Conservation (phyloP, 2,797 vertebrate genomes). For the Sternotherus odoratus region DNA sequence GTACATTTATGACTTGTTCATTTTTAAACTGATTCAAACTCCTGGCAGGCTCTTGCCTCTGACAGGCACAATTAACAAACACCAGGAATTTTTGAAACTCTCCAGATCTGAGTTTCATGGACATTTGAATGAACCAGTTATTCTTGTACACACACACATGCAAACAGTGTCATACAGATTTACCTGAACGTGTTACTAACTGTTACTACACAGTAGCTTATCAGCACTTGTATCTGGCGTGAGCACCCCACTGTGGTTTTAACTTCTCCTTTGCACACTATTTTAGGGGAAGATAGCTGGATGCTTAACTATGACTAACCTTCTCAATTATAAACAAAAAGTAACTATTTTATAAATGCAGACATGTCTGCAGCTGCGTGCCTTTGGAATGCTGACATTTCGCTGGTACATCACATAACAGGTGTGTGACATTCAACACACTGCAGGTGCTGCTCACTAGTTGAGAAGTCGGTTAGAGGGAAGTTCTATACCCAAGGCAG, state of each 20-base stretch:
- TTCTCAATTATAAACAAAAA: background rate
- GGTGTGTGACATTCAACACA: background rate
- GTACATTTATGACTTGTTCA: constrained; percentile 28
- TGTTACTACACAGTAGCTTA: constrained; percentile 1
- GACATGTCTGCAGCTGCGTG: background rate
- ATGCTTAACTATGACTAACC: background rate
- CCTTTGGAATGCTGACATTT: background rate
- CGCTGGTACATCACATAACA: background rate
- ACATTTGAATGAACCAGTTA: constrained; percentile 32
- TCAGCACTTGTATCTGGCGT: background rate
- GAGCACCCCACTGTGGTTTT: background rate
- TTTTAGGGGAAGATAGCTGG: constrained; percentile 2
- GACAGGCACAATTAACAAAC: constrained; percentile 13
- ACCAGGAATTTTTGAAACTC: constrained; percentile 56
- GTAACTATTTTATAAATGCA: constrained; percentile 29
- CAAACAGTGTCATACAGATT: constrained; percentile 17
- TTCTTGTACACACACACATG: background rate
- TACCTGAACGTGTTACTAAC: constrained; percentile 38
- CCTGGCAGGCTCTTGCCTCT: constrained; percentile 39
- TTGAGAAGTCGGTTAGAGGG: background rate
- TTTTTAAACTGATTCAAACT: constrained; percentile 61
- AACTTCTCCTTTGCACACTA: background rate
- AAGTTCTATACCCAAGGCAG: background rate
- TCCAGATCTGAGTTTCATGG: constrained; percentile 55
- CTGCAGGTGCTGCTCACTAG: background rate